These are phyloP conservation scores for Hylaeus anthracinus DNA, from an alignment of 1,140 invertebrate species.

Conservation along the genomic window DNA sequence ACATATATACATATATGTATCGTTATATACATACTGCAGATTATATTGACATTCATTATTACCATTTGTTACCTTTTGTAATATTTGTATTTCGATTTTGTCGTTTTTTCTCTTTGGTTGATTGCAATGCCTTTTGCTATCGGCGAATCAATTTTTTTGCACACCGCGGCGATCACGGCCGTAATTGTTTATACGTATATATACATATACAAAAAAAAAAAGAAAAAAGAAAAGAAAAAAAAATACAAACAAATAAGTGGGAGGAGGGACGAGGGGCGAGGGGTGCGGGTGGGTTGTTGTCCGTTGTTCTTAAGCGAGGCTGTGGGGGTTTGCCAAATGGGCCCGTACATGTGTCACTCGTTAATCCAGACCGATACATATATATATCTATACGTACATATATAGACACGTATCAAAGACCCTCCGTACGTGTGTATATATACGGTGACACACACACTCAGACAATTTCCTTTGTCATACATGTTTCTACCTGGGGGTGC, in stretches of 20 bases:
- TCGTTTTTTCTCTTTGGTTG: conserved; percentile 65
- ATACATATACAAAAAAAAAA: background rate
- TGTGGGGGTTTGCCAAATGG: conserved; percentile 54
- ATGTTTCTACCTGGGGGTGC: conserved; percentile 58
- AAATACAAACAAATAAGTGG: conserved; percentile 13
- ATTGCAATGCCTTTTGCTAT: conserved; percentile 70
- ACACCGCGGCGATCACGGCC: conserved; percentile 55
- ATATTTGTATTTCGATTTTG: conserved; percentile 69
- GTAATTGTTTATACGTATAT: conserved; percentile 16
- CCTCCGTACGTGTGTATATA: conserved; percentile 28
- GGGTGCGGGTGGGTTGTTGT: conserved; percentile 43
- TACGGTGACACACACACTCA: conserved; percentile 49
- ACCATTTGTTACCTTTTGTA: conserved; percentile 63
- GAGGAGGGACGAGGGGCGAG: conserved; percentile 59
- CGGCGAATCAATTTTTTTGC: conserved; percentile 55
- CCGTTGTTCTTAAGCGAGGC: conserved; percentile 51
- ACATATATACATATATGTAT: conserved; percentile 53
- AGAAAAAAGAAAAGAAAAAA: background rate
- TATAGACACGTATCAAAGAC: conserved; percentile 7
- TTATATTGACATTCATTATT: conserved; percentile 65
- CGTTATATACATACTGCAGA: conserved; percentile 54
- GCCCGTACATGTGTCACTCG: conserved; percentile 53
- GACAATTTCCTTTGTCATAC: conserved; percentile 55
- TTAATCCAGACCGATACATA: conserved; percentile 29
- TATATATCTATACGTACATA: conserved; percentile 38